Base-by-base conservation (phyloP, 2,888 invertebrate genomes). In the Euplexia lucipara region DNA sequence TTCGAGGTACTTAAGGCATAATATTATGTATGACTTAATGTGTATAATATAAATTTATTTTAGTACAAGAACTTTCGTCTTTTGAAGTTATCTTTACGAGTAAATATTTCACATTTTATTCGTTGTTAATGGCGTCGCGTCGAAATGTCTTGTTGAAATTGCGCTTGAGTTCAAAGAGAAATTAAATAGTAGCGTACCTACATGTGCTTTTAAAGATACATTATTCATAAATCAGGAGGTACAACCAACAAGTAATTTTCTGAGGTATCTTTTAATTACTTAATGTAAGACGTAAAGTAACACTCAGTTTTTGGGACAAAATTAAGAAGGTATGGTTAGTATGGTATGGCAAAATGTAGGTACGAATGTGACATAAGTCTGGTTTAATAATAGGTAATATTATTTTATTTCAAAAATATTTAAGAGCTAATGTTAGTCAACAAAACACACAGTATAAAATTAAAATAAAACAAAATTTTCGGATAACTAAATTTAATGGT, bases 221-320 rank as follows among this genome's bases (percentile, higher is more conserved):
- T 34, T 35, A 54, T 54, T n/a, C 34, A 53, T 67, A 67, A 62
- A 26, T 62, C 32, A 66, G 41, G 68, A 67, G 39, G 12, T 5
- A 63, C 32, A 9, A 63, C 18, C 18, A 39, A 34, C 22, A 49
- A 12, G 14, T 39, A 30, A n/a, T 14, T 32, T 34, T 5, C 18
- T 7, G 7, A 18, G 22, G 1, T 16, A 14, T 60, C n/a, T 48
- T 16, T 3, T 39, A 26, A 39, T 65, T 9, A 16, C 8, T 1
- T n/a, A 18, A 18, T 12, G 4, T 3, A 1, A 18, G 12, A 34
- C 22, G 20, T 6, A 20, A 6, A 32, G 8, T n/a, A 5, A 16
- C 3, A 10, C 22, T 26, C 26, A 3, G 26, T 26, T 26, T 26
- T 5, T 26, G 26, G 26, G 5, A 26, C 26, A 5, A 26, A 26